Percentiles rank a stretch among this genome's conserved stretches.
Conservation (phyloP, 2,888 invertebrate genomes). For the Caenorhabditis japonica region DNA sequence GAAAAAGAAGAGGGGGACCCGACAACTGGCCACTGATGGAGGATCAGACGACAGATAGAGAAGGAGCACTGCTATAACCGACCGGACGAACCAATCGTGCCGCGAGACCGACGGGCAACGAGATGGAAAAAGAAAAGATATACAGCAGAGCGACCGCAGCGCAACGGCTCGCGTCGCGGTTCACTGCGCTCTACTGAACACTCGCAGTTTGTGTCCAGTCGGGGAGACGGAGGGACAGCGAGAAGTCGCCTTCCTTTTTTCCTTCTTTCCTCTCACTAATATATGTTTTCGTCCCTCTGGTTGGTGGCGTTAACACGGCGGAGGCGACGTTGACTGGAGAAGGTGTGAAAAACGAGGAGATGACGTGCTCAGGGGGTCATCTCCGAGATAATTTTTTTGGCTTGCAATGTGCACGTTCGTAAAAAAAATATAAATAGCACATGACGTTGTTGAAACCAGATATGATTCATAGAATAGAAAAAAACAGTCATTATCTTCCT, state of each 20-base stretch:
- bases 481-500: no score
- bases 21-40: slow-evolving; percentile 42
- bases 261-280: slow-evolving; percentile 25
- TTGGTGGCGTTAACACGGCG: slow-evolving; percentile 21
- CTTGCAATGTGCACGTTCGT: no score
- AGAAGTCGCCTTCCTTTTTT: slow-evolving; percentile 17
- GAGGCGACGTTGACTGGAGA: slow-evolving; percentile 19
- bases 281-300: slow-evolving; percentile 29
- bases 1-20: slow-evolving; percentile 20
- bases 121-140: slow-evolving; percentile 42
- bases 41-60: slow-evolving; percentile 52
- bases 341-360: slow-evolving; percentile 18
- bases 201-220: slow-evolving; percentile 13
- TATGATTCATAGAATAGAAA: no score
- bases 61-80: slow-evolving; percentile 55
- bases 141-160: slow-evolving; percentile 44
- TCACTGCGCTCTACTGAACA: slow-evolving; percentile 55
- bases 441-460: no score
- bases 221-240: slow-evolving; percentile 38
- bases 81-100: slow-evolving; percentile 34
- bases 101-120: slow-evolving; percentile 25
- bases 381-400: no score
- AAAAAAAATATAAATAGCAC: no score
- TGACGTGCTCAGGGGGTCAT: not conserved
- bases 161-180: slow-evolving; percentile 52